Evolutionary conservation across 2,888 invertebrate genomes (phyloP), one percentile per base, ranked within the genome.

Genomic region (Ferrisia virgata): DNA sequence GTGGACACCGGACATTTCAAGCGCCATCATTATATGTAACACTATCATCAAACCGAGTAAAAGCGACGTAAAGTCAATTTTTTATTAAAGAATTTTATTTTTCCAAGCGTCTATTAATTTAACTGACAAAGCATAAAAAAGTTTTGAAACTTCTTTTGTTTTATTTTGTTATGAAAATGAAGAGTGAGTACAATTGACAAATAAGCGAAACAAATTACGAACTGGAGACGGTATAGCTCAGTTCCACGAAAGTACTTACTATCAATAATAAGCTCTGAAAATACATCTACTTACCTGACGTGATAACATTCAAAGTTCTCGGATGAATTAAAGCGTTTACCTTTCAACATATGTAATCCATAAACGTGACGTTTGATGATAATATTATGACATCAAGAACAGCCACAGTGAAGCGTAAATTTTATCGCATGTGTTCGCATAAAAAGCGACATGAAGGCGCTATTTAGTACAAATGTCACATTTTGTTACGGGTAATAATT

Each of bases 391-490:
- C 72, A 76, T 76, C 72, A 36, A 36, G 72, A 36, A 76, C 82
- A 36, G 69, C 58, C 39, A 82, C 82, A 82, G 36, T 39, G 82
- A 64, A 82, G 82, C 82, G 82, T 82, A 64, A 64, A 82, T 64
- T 82, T 64, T 31, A 82, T 64, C 82, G 82, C 82, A 82, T 82
- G 58, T 82, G 82, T 58, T 53, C n/a, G 64, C 36, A 79, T 43
- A 43, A 80, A 80, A 80, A 43, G 53, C 28, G 80, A 80, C 31
- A 47, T 28, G 53, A 80, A 80, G 53, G 64, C 25, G 58, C 82
- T 82, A 82, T 82, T 76, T 82, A 82, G 82, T 82, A 82, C 82
- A 82, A 82, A 82, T 82, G 82, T 82, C 82, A 82, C 53, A 82
- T 82, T 82, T 82, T 82, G 82, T 82, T 36, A 82, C 82, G 82